These are phyloP conservation scores for Gryllus longicercus DNA, from an alignment of 2,888 invertebrate genomes.

Conservation along the genomic window DNA sequence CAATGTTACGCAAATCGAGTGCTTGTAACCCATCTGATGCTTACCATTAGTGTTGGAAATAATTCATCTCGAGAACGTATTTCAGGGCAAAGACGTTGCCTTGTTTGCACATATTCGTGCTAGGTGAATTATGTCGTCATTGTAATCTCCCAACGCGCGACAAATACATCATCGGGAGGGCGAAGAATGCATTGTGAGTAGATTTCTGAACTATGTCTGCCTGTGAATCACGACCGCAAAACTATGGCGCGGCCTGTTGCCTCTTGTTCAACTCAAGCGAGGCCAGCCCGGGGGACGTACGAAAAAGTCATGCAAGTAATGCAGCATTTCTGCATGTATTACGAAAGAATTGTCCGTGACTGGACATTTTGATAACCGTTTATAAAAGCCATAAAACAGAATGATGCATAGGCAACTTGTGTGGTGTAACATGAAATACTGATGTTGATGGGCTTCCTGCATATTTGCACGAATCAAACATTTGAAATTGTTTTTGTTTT, in stretches of 20 bases:
- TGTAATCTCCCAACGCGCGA: neutral
- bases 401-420: conserved; percentile 6
- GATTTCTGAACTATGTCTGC: neutral
- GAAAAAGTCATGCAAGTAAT: conserved; percentile 4
- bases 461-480: conserved; percentile 17
- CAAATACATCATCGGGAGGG: neutral
- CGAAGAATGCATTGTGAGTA: neutral
- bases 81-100: neutral
- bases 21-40: neutral
- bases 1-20: neutral
- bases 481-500: conserved; percentile 3
- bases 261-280: neutral
- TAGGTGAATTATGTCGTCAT: neutral
- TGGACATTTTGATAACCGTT: conserved; percentile 17
- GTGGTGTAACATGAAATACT: conserved; percentile 17
- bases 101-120: neutral
- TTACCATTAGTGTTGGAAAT: neutral
- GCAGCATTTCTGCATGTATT: conserved; percentile 9
- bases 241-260: neutral
- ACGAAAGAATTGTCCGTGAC: conserved; percentile 17
- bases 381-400: conserved; percentile 17
- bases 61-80: neutral
- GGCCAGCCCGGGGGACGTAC: neutral
- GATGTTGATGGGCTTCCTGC: conserved; percentile 17
- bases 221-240: neutral